Percentiles rank a stretch among this genome's conserved stretches.
phyloP scores from a whole-genome alignment of 1,140 invertebrate genomes.

The Magallana angulata region DNA sequence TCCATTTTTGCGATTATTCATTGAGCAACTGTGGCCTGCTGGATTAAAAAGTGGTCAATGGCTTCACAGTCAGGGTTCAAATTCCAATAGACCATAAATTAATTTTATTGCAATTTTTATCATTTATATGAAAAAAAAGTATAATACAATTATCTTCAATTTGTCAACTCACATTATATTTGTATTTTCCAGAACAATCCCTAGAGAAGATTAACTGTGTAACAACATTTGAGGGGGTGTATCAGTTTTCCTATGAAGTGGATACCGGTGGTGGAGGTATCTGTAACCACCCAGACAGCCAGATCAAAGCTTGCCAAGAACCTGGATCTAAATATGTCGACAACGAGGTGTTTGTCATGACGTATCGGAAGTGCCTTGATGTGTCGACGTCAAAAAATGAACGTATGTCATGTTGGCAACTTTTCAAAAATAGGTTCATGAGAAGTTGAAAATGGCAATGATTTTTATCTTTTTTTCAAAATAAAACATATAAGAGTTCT shows the following conservation, averaged over 20 bases:
- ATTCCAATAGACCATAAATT: too few species aligned
- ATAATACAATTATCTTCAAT: too few species aligned
- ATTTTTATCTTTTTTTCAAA: too few species aligned
- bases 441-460: too few species aligned
- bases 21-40: neutral
- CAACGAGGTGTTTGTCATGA: constrained; percentile 98
- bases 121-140: too few species aligned
- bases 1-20: neutral
- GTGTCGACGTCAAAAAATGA: constrained; percentile 93
- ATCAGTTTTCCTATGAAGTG: constrained; percentile 78
- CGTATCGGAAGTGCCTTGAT: constrained; percentile 92
- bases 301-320: constrained; percentile 95
- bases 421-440: too few species aligned
- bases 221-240: constrained; percentile 78
- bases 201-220: constrained; percentile 76
- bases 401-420: constrained; percentile 80
- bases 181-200: constrained; percentile 60
- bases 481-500: too few species aligned
- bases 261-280: constrained; percentile 76
- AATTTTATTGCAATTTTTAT: too few species aligned
- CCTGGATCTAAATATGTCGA: constrained; percentile 96
- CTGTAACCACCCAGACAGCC: constrained; percentile 85
- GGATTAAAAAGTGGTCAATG: neutral
- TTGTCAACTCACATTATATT: too few species aligned
- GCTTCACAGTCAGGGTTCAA: too few species aligned